Percentiles rank a stretch among this genome's conserved stretches.
Conservation (phyloP, 2,113 vertebrate genomes). For the Cryptomyrus ogoouensis region DNA sequence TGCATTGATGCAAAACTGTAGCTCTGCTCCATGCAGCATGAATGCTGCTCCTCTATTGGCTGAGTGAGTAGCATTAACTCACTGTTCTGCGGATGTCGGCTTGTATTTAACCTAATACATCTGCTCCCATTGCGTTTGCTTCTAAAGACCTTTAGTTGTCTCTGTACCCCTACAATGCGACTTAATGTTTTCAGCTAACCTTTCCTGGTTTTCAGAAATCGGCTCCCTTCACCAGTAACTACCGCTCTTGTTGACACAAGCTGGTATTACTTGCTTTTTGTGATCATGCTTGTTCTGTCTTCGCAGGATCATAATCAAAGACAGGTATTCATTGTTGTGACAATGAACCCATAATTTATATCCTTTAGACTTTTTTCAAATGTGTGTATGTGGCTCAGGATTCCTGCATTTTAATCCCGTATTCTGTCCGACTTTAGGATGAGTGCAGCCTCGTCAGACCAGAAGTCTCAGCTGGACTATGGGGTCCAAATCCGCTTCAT, state of each 20-base stretch:
- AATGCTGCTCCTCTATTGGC: not conserved
- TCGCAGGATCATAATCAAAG: not conserved
- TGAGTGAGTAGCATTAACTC: not conserved
- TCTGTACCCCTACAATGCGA: not conserved
- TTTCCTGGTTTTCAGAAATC: not conserved
- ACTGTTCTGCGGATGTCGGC: not conserved
- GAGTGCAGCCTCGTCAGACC: conserved; percentile 56
- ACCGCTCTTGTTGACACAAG: not conserved
- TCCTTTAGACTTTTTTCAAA: not conserved
- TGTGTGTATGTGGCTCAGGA: not conserved
- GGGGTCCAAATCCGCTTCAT: conserved; percentile 94
- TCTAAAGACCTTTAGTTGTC: not conserved
- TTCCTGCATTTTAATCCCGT: not conserved
- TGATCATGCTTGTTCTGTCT: not conserved
- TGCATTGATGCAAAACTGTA: not conserved
- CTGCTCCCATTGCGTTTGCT: not conserved
- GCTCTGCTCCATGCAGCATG: not conserved
- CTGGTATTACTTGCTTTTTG: not conserved
- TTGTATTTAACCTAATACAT: not conserved
- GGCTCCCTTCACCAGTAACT: not conserved
- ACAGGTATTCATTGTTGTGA: not conserved
- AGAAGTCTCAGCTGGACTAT: conserved; percentile 68
- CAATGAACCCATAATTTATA: not conserved
- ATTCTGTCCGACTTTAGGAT: conserved; percentile 43
- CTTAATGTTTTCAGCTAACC: not conserved